Conservation (phyloP, 2,113 vertebrate genomes). For the Syngnathus typhle region DNA sequence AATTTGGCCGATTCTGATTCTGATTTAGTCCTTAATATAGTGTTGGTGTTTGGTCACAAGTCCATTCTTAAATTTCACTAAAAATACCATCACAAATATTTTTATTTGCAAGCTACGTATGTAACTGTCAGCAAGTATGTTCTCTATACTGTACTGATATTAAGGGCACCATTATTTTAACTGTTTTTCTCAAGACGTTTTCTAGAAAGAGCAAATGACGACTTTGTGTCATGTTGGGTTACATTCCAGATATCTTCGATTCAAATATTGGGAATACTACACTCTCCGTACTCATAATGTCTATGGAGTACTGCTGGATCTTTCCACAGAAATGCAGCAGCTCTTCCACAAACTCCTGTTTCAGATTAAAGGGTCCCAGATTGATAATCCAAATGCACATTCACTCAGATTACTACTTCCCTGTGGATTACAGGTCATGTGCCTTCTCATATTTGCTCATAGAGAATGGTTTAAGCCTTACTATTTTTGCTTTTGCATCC, state of each 20-base stretch:
- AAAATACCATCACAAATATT: not conserved
- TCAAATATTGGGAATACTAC: not conserved
- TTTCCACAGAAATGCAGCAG: not conserved
- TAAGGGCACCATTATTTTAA: not conserved
- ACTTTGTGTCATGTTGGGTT: not conserved
- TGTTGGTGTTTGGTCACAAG: not conserved
- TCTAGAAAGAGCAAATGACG: not conserved
- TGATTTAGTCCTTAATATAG: not conserved
- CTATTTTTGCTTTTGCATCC: constrained; percentile 8
- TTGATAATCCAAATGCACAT: constrained; percentile 61
- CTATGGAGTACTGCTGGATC: not conserved
- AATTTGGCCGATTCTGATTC: too few species aligned
- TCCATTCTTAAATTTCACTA: not conserved
- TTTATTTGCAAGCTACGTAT: not conserved
- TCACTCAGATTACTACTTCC: constrained; percentile 54
- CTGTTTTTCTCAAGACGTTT: not conserved
- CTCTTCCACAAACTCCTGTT: constrained; percentile 27
- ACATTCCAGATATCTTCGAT: not conserved
- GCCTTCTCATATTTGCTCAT: constrained; percentile 34
- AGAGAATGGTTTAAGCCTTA: constrained; percentile 16
- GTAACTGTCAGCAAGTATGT: not conserved
- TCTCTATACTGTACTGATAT: not conserved
- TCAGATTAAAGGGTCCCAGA: constrained; percentile 49
- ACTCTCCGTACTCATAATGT: not conserved
- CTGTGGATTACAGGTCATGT: constrained; percentile 40